A percentile compares a stretch with the other conserved stretches of the same genome.
Evolutionary conservation across 2,888 invertebrate genomes (phyloP).

Genomic region (Idaea aversata): DNA sequence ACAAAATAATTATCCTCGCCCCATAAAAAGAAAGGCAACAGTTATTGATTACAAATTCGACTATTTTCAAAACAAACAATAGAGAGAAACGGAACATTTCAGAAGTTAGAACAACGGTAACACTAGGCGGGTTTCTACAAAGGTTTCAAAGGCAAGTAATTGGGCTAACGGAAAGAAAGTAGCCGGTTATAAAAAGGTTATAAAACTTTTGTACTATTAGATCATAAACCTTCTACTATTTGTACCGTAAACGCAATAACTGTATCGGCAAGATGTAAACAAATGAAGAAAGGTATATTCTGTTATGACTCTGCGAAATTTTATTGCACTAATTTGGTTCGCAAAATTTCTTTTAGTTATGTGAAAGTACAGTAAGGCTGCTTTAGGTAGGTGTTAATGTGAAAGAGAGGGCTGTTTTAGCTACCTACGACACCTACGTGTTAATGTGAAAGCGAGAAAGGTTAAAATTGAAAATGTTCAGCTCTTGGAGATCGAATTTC

Average conservation of each 20-base stretch:
- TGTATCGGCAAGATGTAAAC: conserved; percentile 28
- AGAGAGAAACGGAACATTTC: background rate
- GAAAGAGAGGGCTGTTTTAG: too few relatives aligned
- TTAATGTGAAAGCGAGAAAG: too few relatives aligned
- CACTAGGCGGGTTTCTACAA: conserved; percentile 56
- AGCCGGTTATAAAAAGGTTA: conserved; percentile 47
- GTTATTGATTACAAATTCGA: background rate
- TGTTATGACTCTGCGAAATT: conserved; percentile 21
- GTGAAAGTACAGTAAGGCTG: conserved; percentile 11
- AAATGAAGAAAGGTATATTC: conserved; percentile 24
- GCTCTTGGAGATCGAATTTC: too few relatives aligned
- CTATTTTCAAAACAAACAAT: conserved; percentile 1
- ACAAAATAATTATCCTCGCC: background rate
- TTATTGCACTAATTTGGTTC: conserved; percentile 31
- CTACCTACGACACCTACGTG: too few relatives aligned
- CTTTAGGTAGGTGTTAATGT: background rate
- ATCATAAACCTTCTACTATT: conserved; percentile 44
- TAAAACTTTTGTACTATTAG: conserved; percentile 49
- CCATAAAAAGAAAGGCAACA: background rate
- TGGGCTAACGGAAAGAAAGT: conserved; percentile 70
- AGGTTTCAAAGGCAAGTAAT: conserved; percentile 60
- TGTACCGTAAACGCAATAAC: conserved; percentile 38
- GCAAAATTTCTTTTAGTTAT: conserved; percentile 17
- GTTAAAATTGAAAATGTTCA: too few relatives aligned
- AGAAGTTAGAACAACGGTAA: conserved; percentile 38